Base-by-base conservation (phyloP, 2,797 vertebrate species). In the Lophius americanus region DNA sequence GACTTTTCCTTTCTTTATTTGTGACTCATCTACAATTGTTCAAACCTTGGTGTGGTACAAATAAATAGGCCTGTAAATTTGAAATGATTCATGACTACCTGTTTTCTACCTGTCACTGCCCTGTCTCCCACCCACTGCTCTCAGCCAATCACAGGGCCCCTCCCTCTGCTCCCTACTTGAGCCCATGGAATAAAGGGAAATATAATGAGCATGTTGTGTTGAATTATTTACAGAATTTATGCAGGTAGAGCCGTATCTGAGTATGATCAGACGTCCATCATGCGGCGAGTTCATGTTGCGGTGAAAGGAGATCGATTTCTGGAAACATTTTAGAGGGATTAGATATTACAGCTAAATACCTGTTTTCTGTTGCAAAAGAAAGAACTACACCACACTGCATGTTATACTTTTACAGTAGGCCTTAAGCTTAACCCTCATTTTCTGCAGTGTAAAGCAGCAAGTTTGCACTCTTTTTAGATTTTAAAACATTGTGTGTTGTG, bases 141-240 rank as follows among this genome's bases (percentile, higher is more conserved):
- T 64, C 51, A 87, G 73, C 92, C 91, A 93, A 91, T 93, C 87
- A 76, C 82, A 58, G 23, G 0, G 39, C 64, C 58, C 57, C 78
- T 56, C 79, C 79, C 51, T 66, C 43, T 46, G 78, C 73, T 87
- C 71, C 75, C 78, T 78, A 77, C 83, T 33, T 14, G 58, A 79
- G 61, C 62, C 33, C 56, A 60, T 50, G 60, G 76, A 85, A 88
- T 86, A 86, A 88, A 85, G 62, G 71, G 76, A 73, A 89, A 91
- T 92, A 90, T 88, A 88, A 90, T 86, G 87, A 89, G 74, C 55
- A 79, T 74, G 81, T 71, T 32, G 59, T 67, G 73, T 66, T 93
- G 32, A 94, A 94, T 93, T 87, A 94, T 94, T 93, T 60, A 94
- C 64, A 68, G 44, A 64, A 73, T 87, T 79, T 82, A 85, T 92